Base-by-base conservation (phyloP, 2,113 vertebrate species). In the Orycteropus afer region DNA sequence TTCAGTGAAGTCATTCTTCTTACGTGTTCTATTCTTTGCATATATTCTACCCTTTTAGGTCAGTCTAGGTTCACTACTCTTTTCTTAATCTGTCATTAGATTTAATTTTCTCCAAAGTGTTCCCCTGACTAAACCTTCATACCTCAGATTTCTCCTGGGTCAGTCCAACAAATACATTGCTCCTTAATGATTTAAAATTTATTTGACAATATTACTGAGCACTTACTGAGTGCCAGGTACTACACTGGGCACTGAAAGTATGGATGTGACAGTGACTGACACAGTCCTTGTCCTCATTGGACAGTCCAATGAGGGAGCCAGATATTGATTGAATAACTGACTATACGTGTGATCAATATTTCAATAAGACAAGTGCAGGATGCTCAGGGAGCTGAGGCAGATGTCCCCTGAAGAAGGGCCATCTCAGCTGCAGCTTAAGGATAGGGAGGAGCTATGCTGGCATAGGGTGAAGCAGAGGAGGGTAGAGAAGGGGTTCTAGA, bases 61-160 rank as follows among this genome's bases (percentile, higher is more conserved):
- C 37, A 59, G 32, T 82, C 7, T 77, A 63, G 45, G 61, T 67
- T 25, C 23, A 69, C 22, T 0, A 4, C 1, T 17, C 11, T 29
- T 71, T 90, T 53, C 42, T 82, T 91, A 23, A 80, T 91, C 82
- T 77, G 29, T 13, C 57, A 78, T 78, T 45, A 81, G 59, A 61
- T 78, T 29, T 53, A 51, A 82, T 83, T 63, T 87, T 20, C 23
- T 83, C 87, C 45, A 25, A 55, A 42, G 29, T 67, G 11, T 82
- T 87, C 87, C 59, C 27, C 76, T 91, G 20, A 77, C 61, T 81
- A 90, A 93, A 93, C 18, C 15, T 37, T 65, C 37, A 74, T 37
- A 86, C 40, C 49, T 71, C 23, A 47, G 37, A 80, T 0, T 23
- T 86, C 13, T 81, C 59, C 57, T 90, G n/a, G n/a, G 7, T 95